phyloP scores from a whole-genome alignment of 2,888 invertebrate species.

The Drosophila anomalipes region DNA sequence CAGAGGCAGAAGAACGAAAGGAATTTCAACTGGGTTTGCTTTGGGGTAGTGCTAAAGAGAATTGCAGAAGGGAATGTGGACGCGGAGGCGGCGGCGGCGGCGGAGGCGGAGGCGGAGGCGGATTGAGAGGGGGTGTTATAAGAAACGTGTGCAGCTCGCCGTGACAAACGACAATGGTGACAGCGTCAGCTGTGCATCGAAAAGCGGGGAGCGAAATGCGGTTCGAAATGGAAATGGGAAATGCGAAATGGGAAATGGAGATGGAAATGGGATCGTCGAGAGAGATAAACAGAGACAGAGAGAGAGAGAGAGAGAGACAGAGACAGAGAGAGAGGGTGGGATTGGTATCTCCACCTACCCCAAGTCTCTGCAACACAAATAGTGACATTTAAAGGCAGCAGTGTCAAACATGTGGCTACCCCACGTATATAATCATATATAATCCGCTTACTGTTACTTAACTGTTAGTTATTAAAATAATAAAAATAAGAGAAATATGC shows the following conservation, averaged over 20 bases:
- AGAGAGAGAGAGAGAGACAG: neutral
- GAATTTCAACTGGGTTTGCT: conserved; percentile 15
- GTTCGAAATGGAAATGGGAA: conserved; percentile 42
- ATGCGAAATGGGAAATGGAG: conserved; percentile 27
- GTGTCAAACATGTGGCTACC: conserved; percentile 45
- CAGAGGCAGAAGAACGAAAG: conserved; percentile 21
- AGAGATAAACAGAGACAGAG: neutral
- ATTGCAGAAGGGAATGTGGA: neutral
- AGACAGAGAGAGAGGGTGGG: neutral
- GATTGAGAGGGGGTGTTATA: conserved; percentile 7
- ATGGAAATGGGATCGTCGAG: conserved; percentile 37
- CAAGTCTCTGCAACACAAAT: conserved; percentile 33
- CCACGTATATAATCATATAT: conserved; percentile 39
- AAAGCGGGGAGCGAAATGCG: conserved; percentile 18
- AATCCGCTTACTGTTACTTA: conserved; percentile 54
- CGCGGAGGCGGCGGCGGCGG: no score
- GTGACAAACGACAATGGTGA: conserved; percentile 70
- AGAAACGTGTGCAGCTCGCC: conserved; percentile 39
- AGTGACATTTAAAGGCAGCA: conserved; percentile 52
- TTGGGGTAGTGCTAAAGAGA: conserved; percentile 1
- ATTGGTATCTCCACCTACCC: neutral
- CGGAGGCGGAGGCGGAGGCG: neutral
- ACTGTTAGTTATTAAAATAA: conserved; percentile 50
- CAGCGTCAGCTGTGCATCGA: conserved; percentile 65
- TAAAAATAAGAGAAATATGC: neutral